Evolutionary conservation across 2,888 invertebrate genomes (phyloP), one percentile per base, ranked within the genome.

Genomic region (Drosophila borborema): DNA sequence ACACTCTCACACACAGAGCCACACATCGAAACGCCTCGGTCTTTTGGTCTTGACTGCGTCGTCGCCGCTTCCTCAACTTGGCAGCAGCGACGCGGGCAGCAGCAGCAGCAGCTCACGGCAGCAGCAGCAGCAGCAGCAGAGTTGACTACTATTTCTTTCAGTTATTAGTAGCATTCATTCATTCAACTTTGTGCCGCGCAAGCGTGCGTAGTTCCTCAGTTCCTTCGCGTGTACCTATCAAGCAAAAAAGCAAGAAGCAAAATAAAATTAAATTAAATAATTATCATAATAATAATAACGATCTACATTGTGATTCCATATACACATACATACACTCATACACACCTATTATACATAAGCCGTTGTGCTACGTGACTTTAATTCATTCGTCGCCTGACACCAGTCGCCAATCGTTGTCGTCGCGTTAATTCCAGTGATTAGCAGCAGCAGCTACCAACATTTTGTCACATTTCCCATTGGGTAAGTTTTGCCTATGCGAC

Each of bases 131-230:
- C 74, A 86, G 83, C 73, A 68, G 72, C 82, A 86, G 84, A 75
- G 88, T 70, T 87, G 86, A 89, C 86, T 86, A 86, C 90, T 86
- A 86, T 86, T 86, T 86, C 86, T 86, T 85, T 85, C 86, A 86
- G 90, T 86, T 86, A 86, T 86, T 86, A 89, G 86, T 86, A 89
- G 85, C 86, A 87, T 86, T 86, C 86, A 86, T 86, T 86, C 86
- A 86, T 86, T 86, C 86, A 86, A 86, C 90, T 89, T 86, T 86
- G 86, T 86, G 90, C 86, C 86, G 86, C 90, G 88, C 86, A 89
- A 86, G 86, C 86, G 86, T 86, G 89, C 86, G 86, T 86, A 86
- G 88, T 88, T 85, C 86, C 88, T 87, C 88, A 83, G 84, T 86
- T 86, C 89, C 86, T 86, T 89, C 90, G 86, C 90, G 86, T 77